Percentiles rank a stretch among this genome's conserved stretches.
phyloP scores from a whole-genome alignment of 2,113 vertebrate species.

The Odontophorus gujanensis region DNA sequence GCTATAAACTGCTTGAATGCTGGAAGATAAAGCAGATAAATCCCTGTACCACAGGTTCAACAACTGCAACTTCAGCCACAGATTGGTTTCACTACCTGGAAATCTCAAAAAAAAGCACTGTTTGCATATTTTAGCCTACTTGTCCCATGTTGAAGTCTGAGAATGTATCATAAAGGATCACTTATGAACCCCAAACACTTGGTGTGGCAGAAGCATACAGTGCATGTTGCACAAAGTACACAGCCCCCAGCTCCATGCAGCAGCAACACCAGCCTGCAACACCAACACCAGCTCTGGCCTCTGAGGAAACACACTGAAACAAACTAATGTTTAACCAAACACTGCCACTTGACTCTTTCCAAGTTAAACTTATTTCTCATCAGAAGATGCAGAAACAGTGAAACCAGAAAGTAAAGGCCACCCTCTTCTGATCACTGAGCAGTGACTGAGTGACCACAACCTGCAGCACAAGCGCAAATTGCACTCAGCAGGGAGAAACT shows the following conservation, averaged over 20 bases:
- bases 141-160: background rate
- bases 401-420: background rate
- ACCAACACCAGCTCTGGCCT: background rate
- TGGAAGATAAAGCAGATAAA: background rate
- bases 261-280: background rate
- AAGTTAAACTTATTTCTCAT: background rate
- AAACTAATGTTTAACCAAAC: background rate
- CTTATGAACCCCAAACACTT: background rate
- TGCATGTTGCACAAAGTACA: background rate
- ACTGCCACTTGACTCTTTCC: background rate
- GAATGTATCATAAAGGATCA: background rate
- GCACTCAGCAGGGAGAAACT: background rate
- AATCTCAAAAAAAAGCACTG: background rate
- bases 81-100: background rate
- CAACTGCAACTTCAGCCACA: background rate
- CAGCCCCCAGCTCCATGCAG: background rate
- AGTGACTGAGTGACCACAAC: background rate
- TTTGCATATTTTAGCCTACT: background rate
- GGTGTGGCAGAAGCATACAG: fast-evolving
- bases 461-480: background rate
- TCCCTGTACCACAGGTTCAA: background rate
- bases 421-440: background rate
- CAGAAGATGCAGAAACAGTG: background rate
- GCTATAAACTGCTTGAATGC: background rate
- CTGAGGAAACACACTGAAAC: background rate